A percentile compares a stretch with the other conserved stretches of the same genome.
phyloP scores from a whole-genome alignment of 2,797 vertebrate genomes.

The Gallirallus australis region DNA sequence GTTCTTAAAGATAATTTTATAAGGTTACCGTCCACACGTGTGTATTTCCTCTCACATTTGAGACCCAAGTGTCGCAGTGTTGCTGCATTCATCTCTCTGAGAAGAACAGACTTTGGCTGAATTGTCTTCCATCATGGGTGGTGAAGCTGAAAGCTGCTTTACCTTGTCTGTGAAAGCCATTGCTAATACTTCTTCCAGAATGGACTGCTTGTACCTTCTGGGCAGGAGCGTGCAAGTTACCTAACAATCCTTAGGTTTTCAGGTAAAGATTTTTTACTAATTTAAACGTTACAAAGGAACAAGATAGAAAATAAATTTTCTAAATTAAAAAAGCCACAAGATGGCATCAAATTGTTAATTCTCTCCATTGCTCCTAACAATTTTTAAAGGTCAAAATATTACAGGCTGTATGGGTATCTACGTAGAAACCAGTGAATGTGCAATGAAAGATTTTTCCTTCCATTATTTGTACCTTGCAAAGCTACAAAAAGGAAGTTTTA shows the following conservation, averaged over 20 bases:
- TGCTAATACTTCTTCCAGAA: not conserved
- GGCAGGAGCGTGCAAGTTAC: not conserved
- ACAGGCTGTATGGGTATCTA: not conserved
- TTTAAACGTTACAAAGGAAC: not conserved
- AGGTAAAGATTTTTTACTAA: not conserved
- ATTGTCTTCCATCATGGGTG: not conserved
- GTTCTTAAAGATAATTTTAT: not conserved
- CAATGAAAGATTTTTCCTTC: not conserved
- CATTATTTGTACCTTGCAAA: not conserved
- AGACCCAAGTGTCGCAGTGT: not conserved
- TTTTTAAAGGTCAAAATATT: not conserved
- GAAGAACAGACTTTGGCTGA: not conserved
- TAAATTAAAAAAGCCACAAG: constrained; percentile 28
- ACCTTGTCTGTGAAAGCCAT: not conserved
- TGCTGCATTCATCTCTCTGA: not conserved
- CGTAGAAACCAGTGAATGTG: not conserved
- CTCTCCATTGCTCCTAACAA: not conserved
- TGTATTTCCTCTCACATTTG: not conserved
- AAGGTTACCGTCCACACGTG: not conserved
- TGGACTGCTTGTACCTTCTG: not conserved
- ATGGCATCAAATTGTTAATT: constrained; percentile 39
- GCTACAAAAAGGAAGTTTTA: not conserved
- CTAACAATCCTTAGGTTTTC: not conserved
- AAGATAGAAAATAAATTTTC: not conserved
- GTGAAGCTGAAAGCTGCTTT: not conserved